Conservation (phyloP, 1,140 invertebrate genomes). For the Helicorthomorpha holstii region DNA sequence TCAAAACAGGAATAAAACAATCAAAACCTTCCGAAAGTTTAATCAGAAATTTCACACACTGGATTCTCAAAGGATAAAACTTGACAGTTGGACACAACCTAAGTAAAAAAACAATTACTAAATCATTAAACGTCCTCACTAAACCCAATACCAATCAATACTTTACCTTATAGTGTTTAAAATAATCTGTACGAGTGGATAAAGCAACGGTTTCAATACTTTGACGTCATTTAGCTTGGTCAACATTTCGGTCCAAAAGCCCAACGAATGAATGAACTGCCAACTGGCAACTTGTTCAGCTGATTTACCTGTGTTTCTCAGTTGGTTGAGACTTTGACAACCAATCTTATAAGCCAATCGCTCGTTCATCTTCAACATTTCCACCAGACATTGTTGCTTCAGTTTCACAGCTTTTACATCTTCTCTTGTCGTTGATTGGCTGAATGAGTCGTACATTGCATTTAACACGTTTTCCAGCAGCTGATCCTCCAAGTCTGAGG, state of each 20-base stretch:
- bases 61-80: slow-evolving; percentile 85
- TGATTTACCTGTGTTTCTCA: no score
- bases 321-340: no score
- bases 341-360: no score
- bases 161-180: slow-evolving; percentile 21
- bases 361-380: no score
- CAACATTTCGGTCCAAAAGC: slow-evolving; percentile 72
- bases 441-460: neutral
- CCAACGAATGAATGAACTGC: slow-evolving; percentile 87
- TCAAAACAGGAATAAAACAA: slow-evolving; percentile 77
- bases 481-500: no score
- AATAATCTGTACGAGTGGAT: slow-evolving; percentile 79
- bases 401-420: slow-evolving; percentile 82
- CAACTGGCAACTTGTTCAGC: no score
- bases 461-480: no score
- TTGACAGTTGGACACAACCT: slow-evolving; percentile 75
- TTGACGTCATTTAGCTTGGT: slow-evolving; percentile 42
- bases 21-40: slow-evolving; percentile 57
- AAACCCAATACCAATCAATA: neutral
- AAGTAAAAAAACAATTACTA: slow-evolving; percentile 24
- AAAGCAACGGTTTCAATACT: slow-evolving; percentile 62
- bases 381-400: no score
- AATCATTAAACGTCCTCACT: slow-evolving; percentile 33
- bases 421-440: slow-evolving; percentile 55
- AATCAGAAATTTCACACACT: slow-evolving; percentile 69